Percentiles rank a stretch among this genome's conserved stretches.
These are phyloP conservation scores for Aspidoscelis tigris DNA, from an alignment of 2,113 vertebrate species.

Conservation along the genomic window DNA sequence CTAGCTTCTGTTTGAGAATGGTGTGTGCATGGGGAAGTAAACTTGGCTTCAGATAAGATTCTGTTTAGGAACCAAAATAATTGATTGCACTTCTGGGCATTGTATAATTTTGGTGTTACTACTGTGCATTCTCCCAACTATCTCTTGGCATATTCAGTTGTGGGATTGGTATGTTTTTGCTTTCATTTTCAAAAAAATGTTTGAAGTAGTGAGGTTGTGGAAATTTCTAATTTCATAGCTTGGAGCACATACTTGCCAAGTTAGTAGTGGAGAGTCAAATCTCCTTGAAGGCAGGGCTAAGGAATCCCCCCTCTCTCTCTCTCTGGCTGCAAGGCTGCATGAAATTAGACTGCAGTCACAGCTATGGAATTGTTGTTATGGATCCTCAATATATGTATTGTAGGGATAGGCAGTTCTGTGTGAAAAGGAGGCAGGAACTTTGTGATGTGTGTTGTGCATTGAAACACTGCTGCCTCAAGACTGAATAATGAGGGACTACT, in stretches of 20 bases:
- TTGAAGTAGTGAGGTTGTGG: background rate
- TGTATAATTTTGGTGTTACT: constrained; percentile 10
- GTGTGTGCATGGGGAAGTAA: constrained; percentile 12
- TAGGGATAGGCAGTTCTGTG: background rate
- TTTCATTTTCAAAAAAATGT: background rate
- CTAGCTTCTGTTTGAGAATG: background rate
- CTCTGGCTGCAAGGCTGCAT: background rate
- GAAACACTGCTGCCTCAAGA: background rate
- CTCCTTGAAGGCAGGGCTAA: background rate
- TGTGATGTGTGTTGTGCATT: no score
- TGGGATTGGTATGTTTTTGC: background rate
- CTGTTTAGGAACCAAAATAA: constrained; percentile 32
- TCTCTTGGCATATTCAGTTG: background rate
- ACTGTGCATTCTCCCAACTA: background rate
- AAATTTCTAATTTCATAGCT: no score
- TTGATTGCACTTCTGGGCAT: constrained; percentile 3
- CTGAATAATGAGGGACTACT: no score
- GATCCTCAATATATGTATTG: background rate
- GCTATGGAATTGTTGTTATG: background rate
- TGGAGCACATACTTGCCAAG: background rate
- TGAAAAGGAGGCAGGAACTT: background rate
- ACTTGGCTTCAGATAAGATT: constrained; percentile 23
- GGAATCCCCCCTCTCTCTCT: background rate
- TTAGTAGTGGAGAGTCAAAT: background rate
- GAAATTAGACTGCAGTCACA: no score